phyloP scores from a whole-genome alignment of 2,113 vertebrate genomes.

The Cinclus mexicanus region DNA sequence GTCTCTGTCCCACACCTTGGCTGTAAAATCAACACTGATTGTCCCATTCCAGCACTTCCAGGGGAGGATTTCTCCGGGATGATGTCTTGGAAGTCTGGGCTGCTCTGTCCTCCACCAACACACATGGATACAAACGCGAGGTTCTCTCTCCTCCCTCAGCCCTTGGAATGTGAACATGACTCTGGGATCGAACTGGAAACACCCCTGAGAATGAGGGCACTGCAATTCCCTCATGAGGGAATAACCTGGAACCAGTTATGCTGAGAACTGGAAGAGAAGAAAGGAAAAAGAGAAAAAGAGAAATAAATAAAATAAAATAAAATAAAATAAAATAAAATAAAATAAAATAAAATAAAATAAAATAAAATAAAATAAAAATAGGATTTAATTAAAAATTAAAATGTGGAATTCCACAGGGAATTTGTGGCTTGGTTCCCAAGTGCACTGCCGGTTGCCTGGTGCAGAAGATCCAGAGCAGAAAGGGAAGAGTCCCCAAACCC shows the following conservation, averaged over 20 bases:
- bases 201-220: not conserved
- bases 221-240: accelerated
- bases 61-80: accelerated
- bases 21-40: accelerated
- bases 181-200: not conserved
- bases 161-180: not conserved
- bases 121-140: not conserved
- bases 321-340: too few species aligned
- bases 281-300: not conserved
- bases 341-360: too few species aligned
- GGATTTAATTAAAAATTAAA: too few species aligned
- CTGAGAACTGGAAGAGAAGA: not conserved
- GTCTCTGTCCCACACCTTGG: not conserved
- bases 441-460: not conserved
- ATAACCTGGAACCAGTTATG: accelerated
- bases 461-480: not conserved
- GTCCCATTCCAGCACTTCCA: not conserved
- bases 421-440: not conserved
- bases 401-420: not conserved
- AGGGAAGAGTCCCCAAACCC: not conserved
- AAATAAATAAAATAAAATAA: too few species aligned
- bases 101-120: not conserved
- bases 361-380: not conserved
- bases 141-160: not conserved
- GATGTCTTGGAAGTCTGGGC: not conserved